Evolutionary conservation across 2,797 vertebrate genomes (phyloP).

Genomic region (Buceros bicornis): DNA sequence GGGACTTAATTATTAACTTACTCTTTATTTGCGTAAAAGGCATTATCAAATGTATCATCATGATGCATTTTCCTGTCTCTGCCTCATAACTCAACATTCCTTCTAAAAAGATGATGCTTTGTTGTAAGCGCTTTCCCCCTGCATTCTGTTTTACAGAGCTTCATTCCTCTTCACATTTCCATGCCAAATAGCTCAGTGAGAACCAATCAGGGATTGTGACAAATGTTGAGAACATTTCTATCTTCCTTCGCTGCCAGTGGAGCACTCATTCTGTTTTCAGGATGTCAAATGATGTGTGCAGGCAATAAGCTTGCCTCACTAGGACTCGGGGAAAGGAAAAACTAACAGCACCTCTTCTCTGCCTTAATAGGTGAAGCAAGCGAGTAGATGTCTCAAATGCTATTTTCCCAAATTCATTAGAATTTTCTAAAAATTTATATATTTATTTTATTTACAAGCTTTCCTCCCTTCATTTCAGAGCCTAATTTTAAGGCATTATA

Average conservation of each 20-base stretch:
- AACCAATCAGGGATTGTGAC: conserved; percentile 48
- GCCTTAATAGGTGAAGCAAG: neutral
- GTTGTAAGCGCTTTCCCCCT: neutral
- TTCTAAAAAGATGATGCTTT: neutral
- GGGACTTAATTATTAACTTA: conserved; percentile 1
- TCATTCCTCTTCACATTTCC: conserved; percentile 3
- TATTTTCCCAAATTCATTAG: neutral
- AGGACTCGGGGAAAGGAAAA: neutral
- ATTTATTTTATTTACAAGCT: neutral
- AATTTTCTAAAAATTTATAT: neutral
- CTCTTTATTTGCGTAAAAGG: neutral
- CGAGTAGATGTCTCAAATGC: neutral
- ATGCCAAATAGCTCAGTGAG: conserved; percentile 12
- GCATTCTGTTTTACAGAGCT: neutral
- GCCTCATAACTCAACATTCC: neutral
- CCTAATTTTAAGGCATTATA: neutral
- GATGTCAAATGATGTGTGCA: conserved; percentile 51
- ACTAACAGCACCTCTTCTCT: neutral
- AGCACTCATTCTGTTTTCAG: conserved; percentile 35
- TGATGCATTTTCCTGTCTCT: neutral
- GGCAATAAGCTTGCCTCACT: conserved; percentile 32
- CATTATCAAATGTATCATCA: neutral
- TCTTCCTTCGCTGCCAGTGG: conserved; percentile 15
- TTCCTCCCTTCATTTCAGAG: neutral
- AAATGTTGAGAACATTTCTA: conserved; percentile 20